These are phyloP conservation scores for Julus scandinavius DNA, from an alignment of 2,888 invertebrate genomes.

Conservation along the genomic window DNA sequence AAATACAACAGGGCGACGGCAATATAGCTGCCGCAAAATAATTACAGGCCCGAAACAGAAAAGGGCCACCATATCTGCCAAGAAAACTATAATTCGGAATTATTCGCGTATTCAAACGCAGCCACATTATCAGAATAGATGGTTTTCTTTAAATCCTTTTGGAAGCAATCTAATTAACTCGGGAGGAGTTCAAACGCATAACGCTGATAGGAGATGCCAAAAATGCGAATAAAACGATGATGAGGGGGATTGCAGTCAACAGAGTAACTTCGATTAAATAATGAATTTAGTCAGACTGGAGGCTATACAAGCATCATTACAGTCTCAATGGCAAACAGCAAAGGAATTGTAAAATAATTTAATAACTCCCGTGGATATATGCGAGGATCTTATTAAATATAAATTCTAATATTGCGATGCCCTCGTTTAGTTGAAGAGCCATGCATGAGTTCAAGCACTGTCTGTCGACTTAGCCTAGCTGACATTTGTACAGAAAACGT, in stretches of 20 bases:
- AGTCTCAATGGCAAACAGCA: neutral
- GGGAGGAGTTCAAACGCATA: neutral
- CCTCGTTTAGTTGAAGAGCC: neutral
- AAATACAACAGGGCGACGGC: neutral
- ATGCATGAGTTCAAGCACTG: no score
- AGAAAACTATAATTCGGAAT: slow-evolving; percentile 11
- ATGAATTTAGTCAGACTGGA: neutral
- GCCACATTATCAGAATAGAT: slow-evolving; percentile 11
- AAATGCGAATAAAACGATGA: slow-evolving; percentile 6
- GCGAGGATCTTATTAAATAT: slow-evolving; percentile 11
- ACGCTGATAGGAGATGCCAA: neutral
- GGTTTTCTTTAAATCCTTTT: slow-evolving; percentile 3
- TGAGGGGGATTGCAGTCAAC: slow-evolving; percentile 2
- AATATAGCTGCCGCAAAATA: neutral
- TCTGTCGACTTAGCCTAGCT: no score
- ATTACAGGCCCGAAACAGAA: neutral
- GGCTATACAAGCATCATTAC: neutral
- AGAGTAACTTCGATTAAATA: slow-evolving; percentile 3
- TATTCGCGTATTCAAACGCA: slow-evolving; percentile 18
- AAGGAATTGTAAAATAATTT: slow-evolving; percentile 3
- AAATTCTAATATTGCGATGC: neutral
- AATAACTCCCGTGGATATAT: slow-evolving; percentile 2
- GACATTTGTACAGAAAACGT: no score
- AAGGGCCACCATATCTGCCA: neutral
- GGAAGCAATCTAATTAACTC: neutral